Percentiles rank a stretch among this genome's conserved stretches.
phyloP scores from a whole-genome alignment of 2,888 invertebrate species.

The Melanargia galathea region DNA sequence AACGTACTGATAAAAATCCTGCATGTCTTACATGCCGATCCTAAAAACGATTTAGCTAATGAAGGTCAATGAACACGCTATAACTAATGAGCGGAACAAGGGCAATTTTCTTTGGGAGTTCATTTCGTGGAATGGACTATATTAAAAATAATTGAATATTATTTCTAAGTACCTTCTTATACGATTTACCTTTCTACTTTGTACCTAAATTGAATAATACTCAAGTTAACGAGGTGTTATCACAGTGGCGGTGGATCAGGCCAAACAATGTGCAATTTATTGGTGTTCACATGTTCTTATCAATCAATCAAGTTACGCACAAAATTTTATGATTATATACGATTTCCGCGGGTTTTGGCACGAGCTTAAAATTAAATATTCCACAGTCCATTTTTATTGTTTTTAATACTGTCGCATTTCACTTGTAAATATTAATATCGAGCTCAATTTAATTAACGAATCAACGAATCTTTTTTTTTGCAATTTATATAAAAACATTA shows the following conservation, averaged over 20 bases:
- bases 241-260: conserved; percentile 23
- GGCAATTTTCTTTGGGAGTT: too few relatives aligned
- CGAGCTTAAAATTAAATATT: conserved; percentile 17
- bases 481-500: neutral
- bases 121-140: too few relatives aligned
- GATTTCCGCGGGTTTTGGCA: conserved; percentile 17
- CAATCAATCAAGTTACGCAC: conserved; percentile 35
- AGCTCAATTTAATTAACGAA: conserved; percentile 18
- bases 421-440: conserved; percentile 11
- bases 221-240: conserved; percentile 30
- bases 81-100: too few relatives aligned
- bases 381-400: conserved; percentile 1
- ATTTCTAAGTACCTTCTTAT: conserved; percentile 6
- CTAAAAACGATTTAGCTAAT: too few relatives aligned
- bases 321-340: conserved; percentile 10
- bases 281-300: conserved; percentile 45
- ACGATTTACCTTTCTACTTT: conserved; percentile 20
- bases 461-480: conserved; percentile 16
- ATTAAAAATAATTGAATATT: conserved; percentile 4
- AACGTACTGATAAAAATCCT: too few relatives aligned
- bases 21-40: too few relatives aligned
- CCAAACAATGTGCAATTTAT: conserved; percentile 41
- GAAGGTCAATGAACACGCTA: too few relatives aligned
- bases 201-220: conserved; percentile 38
- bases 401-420: conserved; percentile 6